phyloP scores from a whole-genome alignment of 2,888 invertebrate genomes.

The Pedicia rivosa region DNA sequence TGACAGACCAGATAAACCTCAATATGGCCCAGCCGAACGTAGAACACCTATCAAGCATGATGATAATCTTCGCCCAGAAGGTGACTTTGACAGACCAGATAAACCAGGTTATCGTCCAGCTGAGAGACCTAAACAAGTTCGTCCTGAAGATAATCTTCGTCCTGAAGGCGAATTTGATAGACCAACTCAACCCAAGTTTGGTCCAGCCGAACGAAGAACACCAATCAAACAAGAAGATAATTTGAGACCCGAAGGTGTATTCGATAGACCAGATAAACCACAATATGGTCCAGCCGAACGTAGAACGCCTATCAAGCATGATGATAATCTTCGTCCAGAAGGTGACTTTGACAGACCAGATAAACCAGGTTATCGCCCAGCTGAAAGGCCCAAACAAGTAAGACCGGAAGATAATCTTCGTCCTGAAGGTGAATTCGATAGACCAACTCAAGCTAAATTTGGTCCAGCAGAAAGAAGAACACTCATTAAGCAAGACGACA shows the following conservation, averaged over 20 bases:
- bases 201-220: slow-evolving; percentile 35
- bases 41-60: slow-evolving; percentile 26
- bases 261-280: slow-evolving; percentile 28
- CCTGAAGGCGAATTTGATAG: slow-evolving; percentile 34
- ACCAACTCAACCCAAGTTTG: slow-evolving; percentile 24
- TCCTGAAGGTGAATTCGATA: slow-evolving; percentile 40
- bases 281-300: slow-evolving; percentile 30
- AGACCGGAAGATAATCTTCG: slow-evolving; percentile 37
- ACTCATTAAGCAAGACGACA: slow-evolving; percentile 33
- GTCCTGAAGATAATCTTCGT: slow-evolving; percentile 41
- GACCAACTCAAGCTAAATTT: slow-evolving; percentile 25
- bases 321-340: slow-evolving; percentile 33
- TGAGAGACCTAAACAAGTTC: slow-evolving; percentile 38
- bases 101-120: slow-evolving; percentile 34
- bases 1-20: slow-evolving; percentile 24
- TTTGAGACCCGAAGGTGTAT: slow-evolving; percentile 36
- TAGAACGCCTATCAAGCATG: slow-evolving; percentile 22
- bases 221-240: slow-evolving; percentile 43
- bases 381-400: slow-evolving; percentile 19
- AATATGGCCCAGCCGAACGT: slow-evolving; percentile 32
- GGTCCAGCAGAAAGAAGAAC: slow-evolving; percentile 35
- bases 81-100: slow-evolving; percentile 37
- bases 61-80: slow-evolving; percentile 35
- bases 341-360: slow-evolving; percentile 31
- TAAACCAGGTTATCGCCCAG: slow-evolving; percentile 24